These are phyloP conservation scores for Miniopterus natalensis DNA, from an alignment of 2,113 vertebrate genomes.

Conservation along the genomic window DNA sequence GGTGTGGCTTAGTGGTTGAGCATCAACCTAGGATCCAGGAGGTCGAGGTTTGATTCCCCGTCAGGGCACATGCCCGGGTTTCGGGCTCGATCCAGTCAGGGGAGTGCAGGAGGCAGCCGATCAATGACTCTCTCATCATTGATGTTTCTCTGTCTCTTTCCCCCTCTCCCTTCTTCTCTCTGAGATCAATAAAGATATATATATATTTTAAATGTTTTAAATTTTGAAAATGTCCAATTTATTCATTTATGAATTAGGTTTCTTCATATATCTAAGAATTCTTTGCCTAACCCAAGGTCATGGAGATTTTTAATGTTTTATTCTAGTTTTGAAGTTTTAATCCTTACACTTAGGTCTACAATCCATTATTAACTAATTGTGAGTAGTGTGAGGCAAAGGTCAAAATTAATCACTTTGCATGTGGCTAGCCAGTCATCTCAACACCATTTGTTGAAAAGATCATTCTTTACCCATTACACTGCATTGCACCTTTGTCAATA, in stretches of 20 bases:
- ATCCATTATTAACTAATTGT: background rate
- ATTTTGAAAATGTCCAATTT: background rate
- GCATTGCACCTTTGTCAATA: background rate
- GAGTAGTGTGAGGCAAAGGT: background rate
- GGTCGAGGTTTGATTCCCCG: too few species aligned
- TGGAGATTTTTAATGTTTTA: background rate
- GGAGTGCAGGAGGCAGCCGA: too few species aligned
- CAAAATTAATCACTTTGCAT: constrained; percentile 33
- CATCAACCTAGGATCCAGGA: too few species aligned
- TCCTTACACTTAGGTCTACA: background rate
- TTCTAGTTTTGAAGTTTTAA: constrained; percentile 5
- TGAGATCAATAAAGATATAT: too few species aligned
- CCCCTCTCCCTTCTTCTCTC: too few species aligned
- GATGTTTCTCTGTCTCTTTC: too few species aligned
- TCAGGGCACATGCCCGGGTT: too few species aligned
- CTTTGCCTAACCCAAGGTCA: background rate
- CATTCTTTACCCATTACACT: background rate
- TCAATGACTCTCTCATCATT: too few species aligned
- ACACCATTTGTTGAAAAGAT: background rate
- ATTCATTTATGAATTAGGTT: background rate
- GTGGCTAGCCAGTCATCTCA: background rate
- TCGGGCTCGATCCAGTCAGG: too few species aligned
- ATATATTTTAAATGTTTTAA: too few species aligned
- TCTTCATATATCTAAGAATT: constrained; percentile 4
- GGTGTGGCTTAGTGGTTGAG: too few species aligned